These are phyloP conservation scores for Eurystomus gularis DNA, from an alignment of 2,113 vertebrate genomes.

Conservation along the genomic window DNA sequence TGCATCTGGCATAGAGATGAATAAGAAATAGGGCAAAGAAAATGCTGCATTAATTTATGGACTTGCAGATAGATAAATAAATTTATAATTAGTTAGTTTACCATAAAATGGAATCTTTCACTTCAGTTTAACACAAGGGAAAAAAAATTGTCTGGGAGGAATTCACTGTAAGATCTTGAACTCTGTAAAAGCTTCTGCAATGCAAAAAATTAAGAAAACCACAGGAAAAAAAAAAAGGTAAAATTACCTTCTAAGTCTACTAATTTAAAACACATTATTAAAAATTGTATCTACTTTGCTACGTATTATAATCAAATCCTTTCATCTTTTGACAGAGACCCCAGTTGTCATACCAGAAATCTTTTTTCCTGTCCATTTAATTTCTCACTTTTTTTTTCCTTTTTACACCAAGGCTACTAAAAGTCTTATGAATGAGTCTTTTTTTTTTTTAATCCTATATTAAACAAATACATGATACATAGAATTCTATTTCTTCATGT, in stretches of 20 bases:
- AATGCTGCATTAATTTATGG: not conserved
- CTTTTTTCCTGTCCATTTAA: not conserved
- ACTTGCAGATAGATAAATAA: not conserved
- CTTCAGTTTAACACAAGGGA: not conserved
- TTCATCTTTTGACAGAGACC: not conserved
- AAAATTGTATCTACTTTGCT: not conserved
- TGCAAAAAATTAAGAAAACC: not conserved
- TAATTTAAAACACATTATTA: not conserved
- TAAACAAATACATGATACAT: not conserved
- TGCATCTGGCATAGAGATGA: not conserved
- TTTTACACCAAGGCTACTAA: not conserved
- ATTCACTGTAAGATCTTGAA: not conserved
- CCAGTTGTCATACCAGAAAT: not conserved
- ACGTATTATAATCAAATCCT: not conserved
- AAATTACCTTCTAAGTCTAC: not conserved
- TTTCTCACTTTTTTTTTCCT: not conserved
- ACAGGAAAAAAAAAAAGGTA: not conserved
- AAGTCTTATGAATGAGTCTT: not conserved
- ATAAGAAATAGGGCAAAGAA: not conserved
- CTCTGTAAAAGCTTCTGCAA: not conserved
- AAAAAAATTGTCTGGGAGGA: not conserved
- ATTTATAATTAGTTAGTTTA: slow-evolving; percentile 4
- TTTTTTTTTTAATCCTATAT: not conserved
- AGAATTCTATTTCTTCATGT: not conserved
- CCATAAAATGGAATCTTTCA: not conserved